phyloP scores from a whole-genome alignment of 2,113 vertebrate species.

The Datnioides undecimradiatus region DNA sequence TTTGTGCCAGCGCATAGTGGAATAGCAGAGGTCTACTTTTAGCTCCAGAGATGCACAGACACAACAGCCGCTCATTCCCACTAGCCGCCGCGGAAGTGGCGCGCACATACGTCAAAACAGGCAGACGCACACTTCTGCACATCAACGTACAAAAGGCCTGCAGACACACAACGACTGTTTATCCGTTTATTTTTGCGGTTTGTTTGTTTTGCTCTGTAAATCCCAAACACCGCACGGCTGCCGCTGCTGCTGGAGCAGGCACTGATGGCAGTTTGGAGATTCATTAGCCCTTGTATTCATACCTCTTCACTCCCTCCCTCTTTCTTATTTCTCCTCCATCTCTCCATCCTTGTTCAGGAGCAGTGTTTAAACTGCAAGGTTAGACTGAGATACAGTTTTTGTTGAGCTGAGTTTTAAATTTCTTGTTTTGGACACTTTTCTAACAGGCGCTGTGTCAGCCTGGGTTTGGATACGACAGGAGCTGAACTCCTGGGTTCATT shows the following conservation, averaged over 20 bases:
- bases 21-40: slow-evolving; percentile 54
- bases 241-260: slow-evolving; percentile 48
- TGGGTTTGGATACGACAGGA: neutral
- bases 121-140: neutral
- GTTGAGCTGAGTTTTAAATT: neutral
- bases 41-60: slow-evolving; percentile 46
- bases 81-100: neutral
- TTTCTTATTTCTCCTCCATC: neutral
- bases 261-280: slow-evolving; percentile 46
- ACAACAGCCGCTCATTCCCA: slow-evolving; percentile 30
- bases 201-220: slow-evolving; percentile 64
- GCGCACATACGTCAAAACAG: neutral
- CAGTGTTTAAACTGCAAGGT: neutral
- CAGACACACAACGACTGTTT: slow-evolving; percentile 53
- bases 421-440: neutral
- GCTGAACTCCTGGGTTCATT: no score
- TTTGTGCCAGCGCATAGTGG: slow-evolving; percentile 52
- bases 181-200: slow-evolving; percentile 61
- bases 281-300: slow-evolving; percentile 60
- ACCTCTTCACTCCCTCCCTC: neutral
- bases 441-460: neutral
- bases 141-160: slow-evolving; percentile 27
- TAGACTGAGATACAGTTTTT: neutral
- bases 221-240: slow-evolving; percentile 52
- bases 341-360: neutral